These are phyloP conservation scores for Dufourea novaeangliae DNA, from an alignment of 1,140 invertebrate species.

Conservation along the genomic window DNA sequence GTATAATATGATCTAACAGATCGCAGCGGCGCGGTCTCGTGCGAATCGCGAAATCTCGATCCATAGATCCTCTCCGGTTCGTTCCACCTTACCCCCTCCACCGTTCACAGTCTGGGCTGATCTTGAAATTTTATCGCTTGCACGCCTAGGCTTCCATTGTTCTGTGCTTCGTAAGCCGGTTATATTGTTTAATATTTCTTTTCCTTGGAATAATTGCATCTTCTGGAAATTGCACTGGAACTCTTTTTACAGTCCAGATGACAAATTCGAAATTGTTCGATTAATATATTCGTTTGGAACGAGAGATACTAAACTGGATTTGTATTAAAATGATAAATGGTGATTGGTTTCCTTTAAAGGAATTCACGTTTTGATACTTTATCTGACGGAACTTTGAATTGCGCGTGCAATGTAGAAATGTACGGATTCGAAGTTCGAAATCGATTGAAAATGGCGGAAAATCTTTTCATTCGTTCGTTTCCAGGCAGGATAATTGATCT, in stretches of 20 bases:
- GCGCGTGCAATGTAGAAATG: no score
- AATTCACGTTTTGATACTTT: no score
- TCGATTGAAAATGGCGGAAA: no score
- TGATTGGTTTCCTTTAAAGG: no score
- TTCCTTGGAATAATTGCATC: constrained; percentile 38
- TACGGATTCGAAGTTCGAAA: background rate
- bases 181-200: constrained; percentile 42
- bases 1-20: constrained; percentile 70
- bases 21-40: constrained; percentile 54
- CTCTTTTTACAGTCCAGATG: no score
- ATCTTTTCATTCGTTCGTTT: background rate
- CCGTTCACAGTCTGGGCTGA: constrained; percentile 9
- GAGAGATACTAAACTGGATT: no score
- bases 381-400: no score
- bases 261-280: no score
- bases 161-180: background rate
- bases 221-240: background rate
- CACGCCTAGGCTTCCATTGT: constrained; percentile 31
- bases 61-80: constrained; percentile 67
- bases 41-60: constrained; percentile 73
- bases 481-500: constrained; percentile 30
- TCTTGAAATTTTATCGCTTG: constrained; percentile 55
- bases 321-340: no score
- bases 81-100: no score
- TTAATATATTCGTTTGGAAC: no score